Evolutionary conservation across 2,888 invertebrate genomes (phyloP).

Genomic region (Drosophila longiperda): DNA sequence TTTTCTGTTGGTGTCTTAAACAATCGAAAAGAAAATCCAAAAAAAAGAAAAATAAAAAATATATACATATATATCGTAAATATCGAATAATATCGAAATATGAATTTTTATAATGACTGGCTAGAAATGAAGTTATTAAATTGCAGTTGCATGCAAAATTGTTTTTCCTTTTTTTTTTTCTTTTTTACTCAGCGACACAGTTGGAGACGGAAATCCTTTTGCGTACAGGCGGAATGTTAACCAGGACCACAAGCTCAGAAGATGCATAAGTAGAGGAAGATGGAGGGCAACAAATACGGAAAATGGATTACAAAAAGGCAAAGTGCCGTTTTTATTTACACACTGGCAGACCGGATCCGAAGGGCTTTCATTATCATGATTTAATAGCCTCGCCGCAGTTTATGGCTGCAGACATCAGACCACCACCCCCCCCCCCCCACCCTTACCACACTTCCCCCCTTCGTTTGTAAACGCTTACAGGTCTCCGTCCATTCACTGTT

Average conservation of each 20-base stretch:
- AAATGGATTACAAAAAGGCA: slow-evolving; percentile 38
- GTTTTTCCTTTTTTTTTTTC: not conserved
- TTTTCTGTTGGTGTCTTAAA: slow-evolving; percentile 53
- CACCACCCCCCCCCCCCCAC: not conserved
- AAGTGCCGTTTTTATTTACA: slow-evolving; percentile 32
- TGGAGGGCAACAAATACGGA: not conserved
- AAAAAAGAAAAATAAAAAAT: slow-evolving; percentile 7
- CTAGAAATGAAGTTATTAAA: not conserved
- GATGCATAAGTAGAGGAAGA: slow-evolving; percentile 12
- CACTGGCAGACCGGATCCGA: slow-evolving; percentile 1
- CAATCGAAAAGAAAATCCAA: slow-evolving; percentile 26
- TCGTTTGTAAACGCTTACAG: not conserved
- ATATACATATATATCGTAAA: slow-evolving; percentile 22
- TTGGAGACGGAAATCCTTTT: not conserved
- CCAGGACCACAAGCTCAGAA: slow-evolving; percentile 50
- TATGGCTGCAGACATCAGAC: slow-evolving; percentile 22
- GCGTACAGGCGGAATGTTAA: slow-evolving; percentile 4
- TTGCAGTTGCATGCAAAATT: not conserved
- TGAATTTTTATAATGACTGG: slow-evolving; percentile 7
- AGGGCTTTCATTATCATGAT: slow-evolving; percentile 35
- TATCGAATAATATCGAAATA: slow-evolving; percentile 28
- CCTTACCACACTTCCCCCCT: not conserved
- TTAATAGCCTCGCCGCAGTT: slow-evolving; percentile 47
- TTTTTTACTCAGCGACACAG: not conserved
- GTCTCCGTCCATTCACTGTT: not conserved